Percentiles rank a stretch among this genome's conserved stretches.
Evolutionary conservation across 2,113 vertebrate genomes (phyloP).

Genomic region (Dinomys branickii): DNA sequence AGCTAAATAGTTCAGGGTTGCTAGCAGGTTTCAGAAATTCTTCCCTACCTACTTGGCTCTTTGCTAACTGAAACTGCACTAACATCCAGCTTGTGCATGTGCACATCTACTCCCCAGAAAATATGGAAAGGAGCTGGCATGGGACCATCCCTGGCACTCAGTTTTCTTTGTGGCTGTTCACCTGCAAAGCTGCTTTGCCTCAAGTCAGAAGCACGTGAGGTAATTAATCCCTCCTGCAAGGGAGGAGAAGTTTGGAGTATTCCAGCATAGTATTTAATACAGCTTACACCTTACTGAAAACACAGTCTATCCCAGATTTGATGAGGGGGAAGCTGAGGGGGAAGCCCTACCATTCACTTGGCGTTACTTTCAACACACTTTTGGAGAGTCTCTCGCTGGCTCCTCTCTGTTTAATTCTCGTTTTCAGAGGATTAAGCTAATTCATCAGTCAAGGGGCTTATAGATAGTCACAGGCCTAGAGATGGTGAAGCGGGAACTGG

Average conservation of each 20-base stretch:
- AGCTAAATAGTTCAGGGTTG: not conserved
- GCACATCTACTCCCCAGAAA: not conserved
- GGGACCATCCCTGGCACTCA: not conserved
- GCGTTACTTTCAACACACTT: constrained; percentile 3
- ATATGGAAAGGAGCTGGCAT: not conserved
- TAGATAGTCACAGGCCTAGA: not conserved
- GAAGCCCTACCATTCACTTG: not conserved
- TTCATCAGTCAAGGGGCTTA: not conserved
- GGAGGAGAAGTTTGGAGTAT: not conserved
- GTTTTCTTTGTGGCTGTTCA: not conserved
- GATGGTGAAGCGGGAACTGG: not conserved
- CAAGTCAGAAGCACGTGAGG: not conserved
- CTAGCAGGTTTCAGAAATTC: not conserved
- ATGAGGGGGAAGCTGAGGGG: not conserved
- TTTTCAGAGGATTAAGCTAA: not conserved
- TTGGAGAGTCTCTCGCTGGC: not conserved
- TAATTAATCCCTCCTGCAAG: not conserved
- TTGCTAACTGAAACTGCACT: not conserved
- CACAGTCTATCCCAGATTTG: not conserved
- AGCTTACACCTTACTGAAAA: not conserved
- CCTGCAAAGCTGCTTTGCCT: not conserved
- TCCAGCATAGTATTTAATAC: not conserved
- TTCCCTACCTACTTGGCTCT: not conserved
- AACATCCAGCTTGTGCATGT: not conserved
- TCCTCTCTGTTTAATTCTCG: not conserved